phyloP scores from a whole-genome alignment of 2,797 vertebrate genomes.

The Onychomys torridus region DNA sequence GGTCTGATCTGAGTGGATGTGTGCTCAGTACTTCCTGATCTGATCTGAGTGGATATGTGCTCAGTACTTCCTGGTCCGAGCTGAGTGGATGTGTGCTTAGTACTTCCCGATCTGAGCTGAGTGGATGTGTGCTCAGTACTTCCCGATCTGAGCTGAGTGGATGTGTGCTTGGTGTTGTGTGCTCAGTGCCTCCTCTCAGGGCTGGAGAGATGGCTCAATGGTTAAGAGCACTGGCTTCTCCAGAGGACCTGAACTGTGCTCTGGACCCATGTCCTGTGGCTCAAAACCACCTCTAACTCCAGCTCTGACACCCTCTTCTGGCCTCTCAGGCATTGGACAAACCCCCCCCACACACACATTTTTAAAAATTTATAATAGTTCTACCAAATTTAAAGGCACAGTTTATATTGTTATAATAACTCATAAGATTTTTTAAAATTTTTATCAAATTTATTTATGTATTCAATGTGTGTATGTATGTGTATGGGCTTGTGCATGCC shows the following conservation, averaged over 20 bases:
- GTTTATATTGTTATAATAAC: conserved; percentile 17
- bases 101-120: too few species aligned
- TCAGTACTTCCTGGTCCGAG: neutral
- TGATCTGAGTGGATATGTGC: neutral
- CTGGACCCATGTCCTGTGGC: neutral
- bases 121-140: too few species aligned
- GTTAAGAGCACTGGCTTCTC: neutral
- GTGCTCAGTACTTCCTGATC: too few species aligned
- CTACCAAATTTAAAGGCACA: conserved; percentile 31
- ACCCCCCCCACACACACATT: neutral
- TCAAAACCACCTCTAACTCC: neutral
- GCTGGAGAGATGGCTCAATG: neutral
- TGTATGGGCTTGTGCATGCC: neutral
- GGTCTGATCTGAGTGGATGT: too few species aligned
- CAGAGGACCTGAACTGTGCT: neutral
- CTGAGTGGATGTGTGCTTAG: neutral
- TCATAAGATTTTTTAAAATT: neutral
- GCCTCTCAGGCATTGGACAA: neutral
- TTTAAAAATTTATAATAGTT: neutral
- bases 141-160: neutral
- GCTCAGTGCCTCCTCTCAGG: neutral
- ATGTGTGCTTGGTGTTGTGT: neutral
- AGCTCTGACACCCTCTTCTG: neutral
- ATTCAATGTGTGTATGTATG: neutral
- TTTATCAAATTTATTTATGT: neutral